Base-by-base conservation (phyloP, 2,888 invertebrate genomes). In the Leistus spinibarbis region DNA sequence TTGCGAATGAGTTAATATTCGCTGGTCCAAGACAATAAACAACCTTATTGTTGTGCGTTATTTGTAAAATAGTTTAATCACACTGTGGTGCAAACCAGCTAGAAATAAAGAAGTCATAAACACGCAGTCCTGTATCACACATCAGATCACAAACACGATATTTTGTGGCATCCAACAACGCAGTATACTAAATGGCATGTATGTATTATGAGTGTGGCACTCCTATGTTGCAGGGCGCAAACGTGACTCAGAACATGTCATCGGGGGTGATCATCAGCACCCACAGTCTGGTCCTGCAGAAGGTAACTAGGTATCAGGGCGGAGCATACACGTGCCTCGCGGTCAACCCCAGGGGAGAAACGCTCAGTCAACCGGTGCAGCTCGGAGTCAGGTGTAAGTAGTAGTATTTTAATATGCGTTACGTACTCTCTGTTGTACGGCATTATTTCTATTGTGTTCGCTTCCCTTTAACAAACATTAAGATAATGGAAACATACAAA, bases 201-300 rank as follows among this genome's bases (percentile, higher is more conserved):
- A 10, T 40, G 10, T 40, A 40, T 40, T 40, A 40, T 60, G 60
- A 57, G 57, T 57, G 13, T 17, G 40, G 40, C 40, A 40, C 66
- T 53, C 53, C 17, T 53, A 16, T 54, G 19, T 73, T 83, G 19
- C 86, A 95, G 95, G 93, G 93, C 54, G 88, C 89, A 76, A 87
- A 91, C 79, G 91, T 96, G 76, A 90, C 90, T 78, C 95, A 95
- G 86, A 95, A 95, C 85, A 90, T 93, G 84, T 91, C 94, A 57
- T 91, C 93, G 72, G 95, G 96, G 73, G 89, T 96, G 79, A 95
- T 96, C 81, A 92, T 96, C 83, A 95, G 95, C 86, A 94, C 95
- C 77, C 93, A 95, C 85, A 95, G 95, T 75, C 88, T 96, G 80
- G 95, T 96, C 71, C 90, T 96, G 72, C 96, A 96, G 86, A 91